phyloP scores from a whole-genome alignment of 1,140 invertebrate species.

The Nasonia longicornis region DNA sequence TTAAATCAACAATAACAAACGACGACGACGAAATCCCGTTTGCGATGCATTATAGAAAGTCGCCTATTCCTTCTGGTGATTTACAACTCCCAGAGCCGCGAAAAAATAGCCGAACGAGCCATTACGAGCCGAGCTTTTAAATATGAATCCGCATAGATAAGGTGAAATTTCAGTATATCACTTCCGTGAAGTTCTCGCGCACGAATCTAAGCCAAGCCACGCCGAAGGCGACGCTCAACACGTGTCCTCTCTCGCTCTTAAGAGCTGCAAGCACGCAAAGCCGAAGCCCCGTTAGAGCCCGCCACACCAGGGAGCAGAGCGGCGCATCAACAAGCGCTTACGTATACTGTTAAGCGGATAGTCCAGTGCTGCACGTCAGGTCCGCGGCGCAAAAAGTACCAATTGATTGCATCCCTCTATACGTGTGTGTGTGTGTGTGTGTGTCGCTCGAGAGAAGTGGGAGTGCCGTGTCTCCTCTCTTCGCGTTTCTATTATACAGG shows the following conservation, averaged over 20 bases:
- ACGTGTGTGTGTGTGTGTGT: too few relatives aligned
- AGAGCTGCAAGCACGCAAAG: not conserved
- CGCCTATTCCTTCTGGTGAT: too few relatives aligned
- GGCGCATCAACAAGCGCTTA: too few relatives aligned
- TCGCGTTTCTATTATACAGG: not conserved
- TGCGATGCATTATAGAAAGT: not conserved
- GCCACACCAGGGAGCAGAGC: not conserved
- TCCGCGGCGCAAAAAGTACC: not conserved
- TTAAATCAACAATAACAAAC: not conserved
- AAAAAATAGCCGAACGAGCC: too few relatives aligned
- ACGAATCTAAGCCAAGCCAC: not conserved
- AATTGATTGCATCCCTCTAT: not conserved
- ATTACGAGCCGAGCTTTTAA: not conserved
- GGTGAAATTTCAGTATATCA: not conserved
- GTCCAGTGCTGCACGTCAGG: too few relatives aligned
- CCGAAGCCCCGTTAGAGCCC: not conserved
- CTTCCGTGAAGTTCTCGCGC: not conserved
- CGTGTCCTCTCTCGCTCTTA: not conserved
- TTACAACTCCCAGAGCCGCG: too few relatives aligned
- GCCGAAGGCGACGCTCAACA: not conserved
- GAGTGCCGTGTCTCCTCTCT: not conserved
- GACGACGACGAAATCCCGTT: not conserved
- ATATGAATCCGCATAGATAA: not conserved
- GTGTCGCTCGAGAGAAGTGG: not conserved
- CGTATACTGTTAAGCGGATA: not conserved